phyloP scores from a whole-genome alignment of 35 echinoderm and acorn worm species.

The Apostichopus parvimensis region DNA sequence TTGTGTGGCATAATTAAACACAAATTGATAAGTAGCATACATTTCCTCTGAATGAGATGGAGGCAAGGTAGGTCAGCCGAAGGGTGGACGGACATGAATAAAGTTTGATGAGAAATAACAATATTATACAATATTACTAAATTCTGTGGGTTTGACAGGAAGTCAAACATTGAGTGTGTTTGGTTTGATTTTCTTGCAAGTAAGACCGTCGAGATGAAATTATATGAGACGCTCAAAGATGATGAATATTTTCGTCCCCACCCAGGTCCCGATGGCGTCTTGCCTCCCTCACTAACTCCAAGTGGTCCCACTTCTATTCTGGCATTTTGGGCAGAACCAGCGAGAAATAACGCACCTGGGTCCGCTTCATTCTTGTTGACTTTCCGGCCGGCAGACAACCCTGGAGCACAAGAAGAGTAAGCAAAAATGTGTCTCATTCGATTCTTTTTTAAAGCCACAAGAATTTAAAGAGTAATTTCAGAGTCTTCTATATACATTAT shows the following conservation, averaged over 20 bases:
- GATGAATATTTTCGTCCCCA: neutral
- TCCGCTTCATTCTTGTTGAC: conserved; percentile 69
- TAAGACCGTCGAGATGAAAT: too few species aligned
- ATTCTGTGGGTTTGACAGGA: too few species aligned
- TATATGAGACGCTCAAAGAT: too few species aligned
- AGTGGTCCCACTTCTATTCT: conserved; percentile 77
- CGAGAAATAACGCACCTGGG: conserved; percentile 93
- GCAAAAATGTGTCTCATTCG: neutral
- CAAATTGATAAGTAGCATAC: too few species aligned
- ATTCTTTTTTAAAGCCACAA: too few species aligned
- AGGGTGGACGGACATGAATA: too few species aligned
- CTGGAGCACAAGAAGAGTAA: conserved; percentile 89
- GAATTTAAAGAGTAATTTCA: too few species aligned
- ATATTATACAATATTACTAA: too few species aligned
- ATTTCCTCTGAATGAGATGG: neutral
- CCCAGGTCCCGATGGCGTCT: conserved; percentile 86
- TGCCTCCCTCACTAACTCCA: conserved; percentile 69
- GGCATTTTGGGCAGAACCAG: conserved; percentile 79
- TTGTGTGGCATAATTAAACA: too few species aligned
- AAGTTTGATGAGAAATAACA: too few species aligned
- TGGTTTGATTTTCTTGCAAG: too few species aligned
- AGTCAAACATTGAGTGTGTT: neutral
- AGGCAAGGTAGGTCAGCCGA: neutral
- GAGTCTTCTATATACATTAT: too few species aligned
- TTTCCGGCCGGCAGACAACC: conserved; percentile 68